phyloP scores from a whole-genome alignment of 2,797 vertebrate species.

The Gallirallus australis region DNA sequence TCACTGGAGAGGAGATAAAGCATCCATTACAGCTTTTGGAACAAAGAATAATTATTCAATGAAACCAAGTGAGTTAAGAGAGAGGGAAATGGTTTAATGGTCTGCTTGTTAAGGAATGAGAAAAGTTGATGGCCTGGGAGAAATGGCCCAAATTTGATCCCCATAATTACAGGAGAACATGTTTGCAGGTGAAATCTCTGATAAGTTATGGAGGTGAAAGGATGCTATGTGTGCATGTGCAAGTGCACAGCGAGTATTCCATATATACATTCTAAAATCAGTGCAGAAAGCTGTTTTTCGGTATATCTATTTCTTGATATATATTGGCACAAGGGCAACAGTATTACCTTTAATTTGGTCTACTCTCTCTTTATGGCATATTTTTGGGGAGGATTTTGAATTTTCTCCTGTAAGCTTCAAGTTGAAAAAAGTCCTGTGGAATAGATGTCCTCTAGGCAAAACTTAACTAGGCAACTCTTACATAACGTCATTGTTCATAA shows the following conservation, averaged over 20 bases:
- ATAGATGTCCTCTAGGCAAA: neutral
- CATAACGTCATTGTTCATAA: neutral
- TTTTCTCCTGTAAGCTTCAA: neutral
- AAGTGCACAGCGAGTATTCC: neutral
- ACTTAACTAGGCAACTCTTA: neutral
- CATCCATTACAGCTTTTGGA: constrained; percentile 26
- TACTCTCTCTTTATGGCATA: neutral
- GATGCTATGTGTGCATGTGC: neutral
- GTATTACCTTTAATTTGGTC: neutral
- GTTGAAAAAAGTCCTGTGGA: neutral
- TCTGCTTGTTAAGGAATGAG: constrained; percentile 5
- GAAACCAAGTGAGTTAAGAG: neutral
- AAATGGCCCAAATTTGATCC: neutral
- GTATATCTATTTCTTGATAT: neutral
- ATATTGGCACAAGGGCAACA: neutral
- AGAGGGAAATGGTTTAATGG: constrained; percentile 11
- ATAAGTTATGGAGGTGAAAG: neutral
- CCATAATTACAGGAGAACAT: neutral
- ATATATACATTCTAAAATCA: neutral
- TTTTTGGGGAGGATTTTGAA: neutral
- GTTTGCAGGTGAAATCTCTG: neutral
- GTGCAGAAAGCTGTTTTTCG: neutral
- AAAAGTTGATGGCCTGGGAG: neutral
- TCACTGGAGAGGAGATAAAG: constrained; percentile 49
- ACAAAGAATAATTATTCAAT: constrained; percentile 21